Percentiles rank a stretch among this genome's conserved stretches.
These are phyloP conservation scores for Callionymus lyra DNA, from an alignment of 2,113 vertebrate genomes.

Conservation along the genomic window DNA sequence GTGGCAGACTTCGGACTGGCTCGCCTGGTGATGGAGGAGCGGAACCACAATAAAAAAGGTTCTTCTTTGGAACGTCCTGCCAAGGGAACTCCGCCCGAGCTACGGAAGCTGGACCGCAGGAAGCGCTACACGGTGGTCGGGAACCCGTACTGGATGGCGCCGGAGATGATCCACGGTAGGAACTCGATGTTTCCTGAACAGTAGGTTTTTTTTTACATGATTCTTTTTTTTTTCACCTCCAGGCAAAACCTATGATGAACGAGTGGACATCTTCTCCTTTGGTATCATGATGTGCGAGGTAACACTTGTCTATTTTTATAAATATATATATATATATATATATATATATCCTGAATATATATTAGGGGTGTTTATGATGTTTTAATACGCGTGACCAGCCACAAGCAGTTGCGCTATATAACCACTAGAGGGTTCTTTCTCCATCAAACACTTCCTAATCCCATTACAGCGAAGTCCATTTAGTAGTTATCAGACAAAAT, in stretches of 20 bases:
- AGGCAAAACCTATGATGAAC: constrained; percentile 93
- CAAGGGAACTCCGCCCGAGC: constrained; percentile 58
- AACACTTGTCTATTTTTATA: no score
- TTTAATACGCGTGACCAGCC: no score
- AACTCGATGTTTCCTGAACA: background rate
- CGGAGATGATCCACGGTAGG: constrained; percentile 93
- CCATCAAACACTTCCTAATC: no score
- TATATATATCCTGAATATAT: no score
- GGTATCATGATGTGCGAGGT: constrained; percentile 95
- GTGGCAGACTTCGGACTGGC: constrained; percentile 95
- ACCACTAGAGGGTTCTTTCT: no score
- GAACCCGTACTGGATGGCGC: constrained; percentile 98
- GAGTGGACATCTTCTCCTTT: constrained; percentile 94
- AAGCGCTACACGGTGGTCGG: constrained; percentile 96
- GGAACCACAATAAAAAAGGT: constrained; percentile 50
- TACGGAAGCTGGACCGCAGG: constrained; percentile 78
- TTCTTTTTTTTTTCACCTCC: background rate
- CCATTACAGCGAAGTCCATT: no score
- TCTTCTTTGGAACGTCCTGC: constrained; percentile 34
- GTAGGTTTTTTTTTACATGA: background rate
- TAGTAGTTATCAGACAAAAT: no score
- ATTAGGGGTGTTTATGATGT: no score
- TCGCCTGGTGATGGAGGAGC: constrained; percentile 79
- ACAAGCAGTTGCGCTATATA: no score
- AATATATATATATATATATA: no score